Base-by-base conservation (phyloP, 2,113 vertebrate species). In the Pelusios castaneus region DNA sequence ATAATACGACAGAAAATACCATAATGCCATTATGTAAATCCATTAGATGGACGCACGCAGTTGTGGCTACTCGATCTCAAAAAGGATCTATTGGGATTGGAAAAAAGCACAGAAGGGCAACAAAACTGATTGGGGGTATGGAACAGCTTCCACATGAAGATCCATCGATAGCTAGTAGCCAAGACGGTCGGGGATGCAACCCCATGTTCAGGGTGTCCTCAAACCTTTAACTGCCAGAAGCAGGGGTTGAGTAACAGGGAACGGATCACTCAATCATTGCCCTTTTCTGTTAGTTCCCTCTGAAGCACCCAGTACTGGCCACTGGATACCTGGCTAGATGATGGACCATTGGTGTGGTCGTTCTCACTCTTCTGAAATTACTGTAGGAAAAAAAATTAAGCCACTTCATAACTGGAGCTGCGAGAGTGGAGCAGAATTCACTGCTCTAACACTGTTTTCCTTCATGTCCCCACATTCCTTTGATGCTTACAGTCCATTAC, bases 331-430 rank as follows among this genome's bases (percentile, higher is more conserved):
- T 38, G 63, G n/a, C 19, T 70, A 70, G 8, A 21, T 38, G 63
- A 34, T n/a, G n/a, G n/a, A 19, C n/a, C n/a, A 3, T 34, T 38
- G 63, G 34, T 21, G n/a, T 38, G n/a, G n/a, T 70, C 34, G 21
- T 38, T 38, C 19, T 67, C 16, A 38, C n/a, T 67, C 63, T 38
- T n/a, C 19, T 21, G 52, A 91, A 75, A 55, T 63, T 11, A 80
- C 31, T 3, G 25, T 45, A 43, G 19, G 76, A 11, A 45, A 43
- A 49, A 87, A 29, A 70, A 34, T 38, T 70, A 38, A 60, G 60
- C 54, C 21, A 5, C 51, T 83, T 21, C 0, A 29, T 55, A 3
- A 3, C 60, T 8, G 41, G 58, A 47, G 92, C 55, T 0, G 8
- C 17, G 25, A 55, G 13, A 79, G 58, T 14, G 1, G 6, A 75